Evolutionary conservation across 1,140 invertebrate genomes (phyloP).

Genomic region (Ridgeia piscesae): DNA sequence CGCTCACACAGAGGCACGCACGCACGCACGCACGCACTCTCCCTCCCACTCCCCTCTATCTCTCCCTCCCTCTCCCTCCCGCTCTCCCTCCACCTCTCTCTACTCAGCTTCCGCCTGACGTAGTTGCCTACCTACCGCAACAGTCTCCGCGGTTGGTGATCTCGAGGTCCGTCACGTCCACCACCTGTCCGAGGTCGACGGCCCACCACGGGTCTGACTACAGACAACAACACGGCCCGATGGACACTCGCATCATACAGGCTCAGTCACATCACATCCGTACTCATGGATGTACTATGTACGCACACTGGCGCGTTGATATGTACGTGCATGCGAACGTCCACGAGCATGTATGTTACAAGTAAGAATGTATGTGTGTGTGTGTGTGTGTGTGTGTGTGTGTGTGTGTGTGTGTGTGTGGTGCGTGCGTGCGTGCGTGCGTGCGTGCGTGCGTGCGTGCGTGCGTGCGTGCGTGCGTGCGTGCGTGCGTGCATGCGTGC

Average conservation of each 20-base stretch:
- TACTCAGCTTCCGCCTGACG: too few species aligned
- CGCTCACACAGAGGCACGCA: too few species aligned
- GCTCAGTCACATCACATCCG: too few species aligned
- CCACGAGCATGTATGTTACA: background rate
- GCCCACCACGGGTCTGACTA: constrained; percentile 20
- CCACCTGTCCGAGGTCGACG: constrained; percentile 5
- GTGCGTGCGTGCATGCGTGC: background rate
- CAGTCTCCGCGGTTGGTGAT: constrained; percentile 18
- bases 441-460: background rate
- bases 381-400: background rate
- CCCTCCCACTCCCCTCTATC: too few species aligned
- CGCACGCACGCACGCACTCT: too few species aligned
- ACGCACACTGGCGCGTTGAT: too few species aligned
- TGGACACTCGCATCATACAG: background rate
- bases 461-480: background rate
- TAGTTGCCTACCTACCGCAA: background rate
- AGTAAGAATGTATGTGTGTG: background rate
- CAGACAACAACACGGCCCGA: background rate
- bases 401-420: background rate
- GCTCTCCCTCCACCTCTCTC: too few species aligned
- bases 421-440: background rate
- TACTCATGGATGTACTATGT: too few species aligned
- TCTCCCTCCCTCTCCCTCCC: too few species aligned
- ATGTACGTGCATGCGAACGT: background rate
- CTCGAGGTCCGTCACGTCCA: background rate